These are phyloP conservation scores for Phoxinus dragarum DNA, from an alignment of 2,797 vertebrate species.

Conservation along the genomic window DNA sequence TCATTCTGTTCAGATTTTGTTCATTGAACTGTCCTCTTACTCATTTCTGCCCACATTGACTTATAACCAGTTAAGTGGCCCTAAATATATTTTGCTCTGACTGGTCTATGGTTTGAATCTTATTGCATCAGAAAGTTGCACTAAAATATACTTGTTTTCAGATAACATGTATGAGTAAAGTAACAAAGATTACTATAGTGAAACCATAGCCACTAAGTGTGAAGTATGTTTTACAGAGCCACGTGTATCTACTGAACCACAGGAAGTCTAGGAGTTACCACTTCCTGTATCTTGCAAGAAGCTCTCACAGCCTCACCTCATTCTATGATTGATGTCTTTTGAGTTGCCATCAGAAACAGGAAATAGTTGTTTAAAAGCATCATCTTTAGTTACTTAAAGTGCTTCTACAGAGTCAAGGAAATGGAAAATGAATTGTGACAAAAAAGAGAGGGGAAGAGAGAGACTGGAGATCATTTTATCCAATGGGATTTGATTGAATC, in stretches of 20 bases:
- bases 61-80: not conserved
- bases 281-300: constrained; percentile 65
- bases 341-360: constrained; percentile 6
- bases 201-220: constrained; percentile 44
- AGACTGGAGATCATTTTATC: too few species aligned
- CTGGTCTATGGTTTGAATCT: not conserved
- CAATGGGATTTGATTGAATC: not conserved
- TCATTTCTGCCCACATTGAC: not conserved
- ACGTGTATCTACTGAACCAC: constrained; percentile 55
- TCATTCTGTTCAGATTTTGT: not conserved
- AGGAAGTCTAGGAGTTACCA: constrained; percentile 69
- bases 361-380: constrained; percentile 27
- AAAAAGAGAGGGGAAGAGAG: not conserved
- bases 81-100: not conserved
- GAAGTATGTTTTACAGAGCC: constrained; percentile 47
- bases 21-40: not conserved
- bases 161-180: constrained; percentile 1
- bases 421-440: not conserved
- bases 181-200: constrained; percentile 30
- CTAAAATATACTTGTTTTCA: not conserved
- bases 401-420: not conserved
- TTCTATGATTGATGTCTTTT: constrained; percentile 14
- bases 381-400: not conserved
- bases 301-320: constrained; percentile 32
- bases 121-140: not conserved